Evolutionary conservation across 2,113 vertebrate species (phyloP).

Genomic region (Upupa epops): DNA sequence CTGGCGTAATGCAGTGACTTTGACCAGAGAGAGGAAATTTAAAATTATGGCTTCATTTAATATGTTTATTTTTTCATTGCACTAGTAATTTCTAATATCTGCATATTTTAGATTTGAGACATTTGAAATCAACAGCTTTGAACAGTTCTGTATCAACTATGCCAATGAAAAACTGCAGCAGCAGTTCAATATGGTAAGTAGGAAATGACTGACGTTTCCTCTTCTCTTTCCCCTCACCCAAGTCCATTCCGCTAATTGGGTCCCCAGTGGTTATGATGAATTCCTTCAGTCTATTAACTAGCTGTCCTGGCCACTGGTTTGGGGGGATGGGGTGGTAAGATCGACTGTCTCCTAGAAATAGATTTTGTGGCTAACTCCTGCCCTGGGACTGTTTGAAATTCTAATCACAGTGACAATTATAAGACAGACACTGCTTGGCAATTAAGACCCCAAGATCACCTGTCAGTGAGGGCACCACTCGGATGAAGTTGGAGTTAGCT

Average conservation of each 20-base stretch:
- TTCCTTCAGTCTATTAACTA: conserved; percentile 51
- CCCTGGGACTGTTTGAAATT: conserved; percentile 59
- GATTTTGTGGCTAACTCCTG: conserved; percentile 62
- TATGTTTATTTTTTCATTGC: background rate
- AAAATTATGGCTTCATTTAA: background rate
- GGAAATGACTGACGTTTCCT: conserved; percentile 57
- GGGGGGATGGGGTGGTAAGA: conserved; percentile 2
- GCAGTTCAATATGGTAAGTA: conserved; percentile 98
- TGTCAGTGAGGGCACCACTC: background rate
- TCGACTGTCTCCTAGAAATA: conserved; percentile 32
- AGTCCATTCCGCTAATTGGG: conserved; percentile 47
- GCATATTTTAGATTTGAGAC: conserved; percentile 90
- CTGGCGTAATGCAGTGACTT: background rate
- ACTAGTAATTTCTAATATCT: conserved; percentile 39
- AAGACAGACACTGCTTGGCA: conserved; percentile 20
- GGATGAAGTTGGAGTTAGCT: background rate
- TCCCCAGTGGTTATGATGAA: conserved; percentile 30
- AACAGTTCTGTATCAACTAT: conserved; percentile 99
- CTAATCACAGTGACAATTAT: conserved; percentile 49
- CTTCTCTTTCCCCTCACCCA: conserved; percentile 20
- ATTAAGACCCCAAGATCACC: background rate
- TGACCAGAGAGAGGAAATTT: background rate
- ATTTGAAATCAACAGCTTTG: conserved; percentile 99
- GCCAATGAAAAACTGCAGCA: conserved; percentile 99
- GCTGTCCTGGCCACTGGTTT: conserved; percentile 24